Conservation (phyloP, 2,113 vertebrate species). For the Cryptomyrus ogoouensis region DNA sequence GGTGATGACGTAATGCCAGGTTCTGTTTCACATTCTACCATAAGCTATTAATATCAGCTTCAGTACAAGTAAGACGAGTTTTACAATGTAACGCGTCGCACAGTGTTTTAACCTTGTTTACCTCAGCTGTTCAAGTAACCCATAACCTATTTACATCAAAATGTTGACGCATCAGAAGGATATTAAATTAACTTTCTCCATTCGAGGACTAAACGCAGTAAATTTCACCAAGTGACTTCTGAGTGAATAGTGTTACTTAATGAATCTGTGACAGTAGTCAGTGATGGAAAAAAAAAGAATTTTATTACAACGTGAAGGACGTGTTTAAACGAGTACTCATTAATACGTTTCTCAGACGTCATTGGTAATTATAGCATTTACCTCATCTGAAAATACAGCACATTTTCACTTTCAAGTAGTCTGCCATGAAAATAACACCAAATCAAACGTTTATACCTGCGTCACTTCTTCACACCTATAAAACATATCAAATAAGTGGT, state of each 20-base stretch:
- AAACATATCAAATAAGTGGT: background rate
- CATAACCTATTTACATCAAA: background rate
- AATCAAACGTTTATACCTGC: background rate
- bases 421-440: background rate
- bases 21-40: background rate
- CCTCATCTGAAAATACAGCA: constrained; percentile 6
- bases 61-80: background rate
- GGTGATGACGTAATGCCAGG: background rate
- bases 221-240: background rate
- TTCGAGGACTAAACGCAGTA: background rate
- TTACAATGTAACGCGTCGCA: background rate
- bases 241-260: background rate
- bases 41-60: background rate
- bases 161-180: background rate
- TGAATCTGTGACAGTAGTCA: background rate
- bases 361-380: background rate
- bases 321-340: background rate
- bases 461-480: background rate
- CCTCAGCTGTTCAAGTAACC: background rate
- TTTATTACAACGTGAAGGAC: background rate
- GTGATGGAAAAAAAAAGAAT: background rate
- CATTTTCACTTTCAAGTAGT: background rate
- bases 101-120: background rate
- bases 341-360: background rate
- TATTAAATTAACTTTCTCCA: background rate